Evolutionary conservation across 2,797 vertebrate species (phyloP), one percentile per base, ranked within the genome.

Genomic region (Eurystomus glaucurus): DNA sequence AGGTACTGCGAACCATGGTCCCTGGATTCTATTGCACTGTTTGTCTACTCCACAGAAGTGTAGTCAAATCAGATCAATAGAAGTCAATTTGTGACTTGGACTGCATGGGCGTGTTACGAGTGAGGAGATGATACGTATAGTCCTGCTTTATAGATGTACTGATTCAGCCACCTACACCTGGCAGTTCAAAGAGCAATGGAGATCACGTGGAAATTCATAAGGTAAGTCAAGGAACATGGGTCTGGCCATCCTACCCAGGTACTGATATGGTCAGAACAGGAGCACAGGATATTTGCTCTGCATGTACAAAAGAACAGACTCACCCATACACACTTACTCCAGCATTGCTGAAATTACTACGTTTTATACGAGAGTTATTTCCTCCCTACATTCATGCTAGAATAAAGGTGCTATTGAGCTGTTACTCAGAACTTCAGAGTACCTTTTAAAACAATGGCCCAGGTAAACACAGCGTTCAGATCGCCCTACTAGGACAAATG

Each of bases 61-160:
- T 3, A 93, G 91, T 55, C 64, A 87, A 74, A 88, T 74, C 57
- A 85, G 83, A 95, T 95, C 95, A 94, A 93, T 71, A 83, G 58
- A 62, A 93, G 85, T 90, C 65, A 90, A 31, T 76, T 31, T 62
- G 87, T 71, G 83, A 28, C 85, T 94, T 85, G 77, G 68, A 51
- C 78, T 88, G 75, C 74, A 50, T 21, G 31, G 62, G 33, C 6
- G 1, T 4, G 15, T 25, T 70, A 58, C 31, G 62, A 86, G 57
- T 11, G 39, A 84, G 66, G 37, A 79, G 62, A 64, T n/a, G 39
- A 29, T 58, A 37, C 1, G 26, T 64, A 37, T 0, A 65, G 61
- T 7, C 45, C 52, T 5, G 17, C 54, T 81, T 58, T 48, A 7
- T 12, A 82, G 51, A 83, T 20, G 77, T 11, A 57, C 39, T 50